Percentiles rank a stretch among this genome's conserved stretches.
phyloP scores from a whole-genome alignment of 2,888 invertebrate genomes.

The Stenichneumon culpator region DNA sequence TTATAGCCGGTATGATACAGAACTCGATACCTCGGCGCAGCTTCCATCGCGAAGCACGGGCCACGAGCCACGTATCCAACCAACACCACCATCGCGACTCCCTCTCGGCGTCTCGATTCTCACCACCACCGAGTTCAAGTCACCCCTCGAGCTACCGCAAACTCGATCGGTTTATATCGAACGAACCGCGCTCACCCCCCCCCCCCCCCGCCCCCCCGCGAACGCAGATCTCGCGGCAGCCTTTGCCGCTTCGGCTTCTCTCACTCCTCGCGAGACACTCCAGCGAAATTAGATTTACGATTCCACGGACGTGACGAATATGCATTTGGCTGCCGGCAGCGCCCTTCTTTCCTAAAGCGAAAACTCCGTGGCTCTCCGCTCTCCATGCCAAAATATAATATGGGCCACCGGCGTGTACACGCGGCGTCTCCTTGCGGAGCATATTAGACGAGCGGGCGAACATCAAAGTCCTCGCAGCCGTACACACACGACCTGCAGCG shows the following conservation, averaged over 20 bases:
- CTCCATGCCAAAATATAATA: constrained; percentile 65
- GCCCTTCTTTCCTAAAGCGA: constrained; percentile 52
- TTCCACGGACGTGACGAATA: constrained; percentile 69
- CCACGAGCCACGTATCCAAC: constrained; percentile 59
- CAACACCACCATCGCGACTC: constrained; percentile 49
- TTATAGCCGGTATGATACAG: constrained; percentile 85
- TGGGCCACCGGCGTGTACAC: constrained; percentile 51
- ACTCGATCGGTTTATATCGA: constrained; percentile 73
- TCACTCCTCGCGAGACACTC: constrained; percentile 77
- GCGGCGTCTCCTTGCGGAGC: constrained; percentile 5
- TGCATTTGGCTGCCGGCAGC: constrained; percentile 63
- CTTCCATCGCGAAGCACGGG: constrained; percentile 70
- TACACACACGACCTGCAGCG: constrained; percentile 23
- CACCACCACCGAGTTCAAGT: constrained; percentile 17
- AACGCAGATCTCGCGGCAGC: constrained; percentile 72
- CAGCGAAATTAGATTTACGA: constrained; percentile 79
- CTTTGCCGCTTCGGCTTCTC: constrained; percentile 22
- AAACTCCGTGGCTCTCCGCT: constrained; percentile 47
- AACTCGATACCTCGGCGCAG: constrained; percentile 83
- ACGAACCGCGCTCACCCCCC: constrained; percentile 68
- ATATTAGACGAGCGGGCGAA: constrained; percentile 53
- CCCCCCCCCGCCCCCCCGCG: constrained; percentile 64
- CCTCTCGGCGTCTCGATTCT: constrained; percentile 6
- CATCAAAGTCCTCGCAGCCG: constrained; percentile 62
- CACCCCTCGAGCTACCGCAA: constrained; percentile 57